Conservation (phyloP, 2,113 vertebrate species). For the Parus major region DNA sequence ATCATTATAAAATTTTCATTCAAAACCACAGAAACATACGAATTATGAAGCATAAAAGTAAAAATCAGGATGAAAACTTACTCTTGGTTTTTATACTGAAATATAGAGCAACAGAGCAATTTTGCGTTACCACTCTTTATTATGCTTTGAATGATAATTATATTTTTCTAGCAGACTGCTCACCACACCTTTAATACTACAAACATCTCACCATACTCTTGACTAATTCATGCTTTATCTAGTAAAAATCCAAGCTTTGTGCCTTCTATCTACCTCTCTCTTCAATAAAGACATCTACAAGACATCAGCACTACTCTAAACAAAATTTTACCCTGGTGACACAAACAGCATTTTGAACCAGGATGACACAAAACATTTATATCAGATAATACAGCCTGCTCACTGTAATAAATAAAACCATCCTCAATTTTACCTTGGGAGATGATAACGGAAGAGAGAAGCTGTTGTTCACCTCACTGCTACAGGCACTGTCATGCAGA, state of each 20-base stretch:
- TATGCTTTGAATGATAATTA: not conserved
- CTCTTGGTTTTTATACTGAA: not conserved
- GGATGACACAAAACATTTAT: not conserved
- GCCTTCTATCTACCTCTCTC: not conserved
- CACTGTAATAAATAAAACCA: not conserved
- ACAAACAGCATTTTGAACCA: not conserved
- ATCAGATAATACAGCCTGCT: not conserved
- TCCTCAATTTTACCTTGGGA: conserved; percentile 78
- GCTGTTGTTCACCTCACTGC: conserved; percentile 72
- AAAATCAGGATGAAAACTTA: not conserved
- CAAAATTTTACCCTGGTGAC: not conserved
- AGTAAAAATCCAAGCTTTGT: not conserved
- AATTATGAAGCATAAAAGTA: not conserved
- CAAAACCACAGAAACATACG: not conserved
- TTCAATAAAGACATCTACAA: not conserved
- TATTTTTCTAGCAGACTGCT: not conserved
- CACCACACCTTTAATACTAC: not conserved
- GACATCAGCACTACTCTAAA: not conserved
- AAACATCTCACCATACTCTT: not conserved
- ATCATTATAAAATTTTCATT: not conserved
- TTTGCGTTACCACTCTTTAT: not conserved
- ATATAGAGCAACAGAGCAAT: not conserved
- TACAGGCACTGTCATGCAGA: conserved; percentile 81
- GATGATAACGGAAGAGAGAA: conserved; percentile 74
- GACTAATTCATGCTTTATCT: not conserved